Conservation (phyloP, 2,888 invertebrate species). For the Philereme vetulata region DNA sequence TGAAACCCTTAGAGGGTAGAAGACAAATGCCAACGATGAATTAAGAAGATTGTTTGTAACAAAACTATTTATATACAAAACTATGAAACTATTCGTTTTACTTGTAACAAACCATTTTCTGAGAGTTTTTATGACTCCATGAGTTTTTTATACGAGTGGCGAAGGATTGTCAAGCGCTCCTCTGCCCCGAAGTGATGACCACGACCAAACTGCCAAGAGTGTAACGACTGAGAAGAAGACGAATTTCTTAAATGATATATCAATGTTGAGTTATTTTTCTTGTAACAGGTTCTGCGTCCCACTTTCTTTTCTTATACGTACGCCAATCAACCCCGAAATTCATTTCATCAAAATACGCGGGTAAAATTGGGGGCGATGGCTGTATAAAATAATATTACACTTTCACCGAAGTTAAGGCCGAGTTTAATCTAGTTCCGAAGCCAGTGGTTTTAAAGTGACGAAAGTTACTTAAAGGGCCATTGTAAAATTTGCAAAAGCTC, state of each 20-base stretch:
- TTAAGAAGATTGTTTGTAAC: constrained; percentile 35
- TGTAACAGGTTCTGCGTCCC: no score
- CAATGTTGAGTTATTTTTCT: no score
- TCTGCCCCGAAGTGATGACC: no score
- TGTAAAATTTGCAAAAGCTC: constrained; percentile 24
- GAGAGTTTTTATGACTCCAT: not conserved
- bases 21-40: constrained; percentile 33
- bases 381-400: constrained; percentile 29
- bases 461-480: constrained; percentile 24
- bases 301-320: no score
- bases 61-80: constrained; percentile 31
- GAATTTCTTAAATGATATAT: no score
- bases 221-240: no score
- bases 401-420: constrained; percentile 26
- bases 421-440: constrained; percentile 30
- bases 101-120: constrained; percentile 13
- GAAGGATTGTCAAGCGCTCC: no score
- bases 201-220: no score
- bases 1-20: constrained; percentile 24
- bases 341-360: no score
- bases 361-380: no score
- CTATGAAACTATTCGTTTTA: constrained; percentile 14
- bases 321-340: no score
- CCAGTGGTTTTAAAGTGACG: constrained; percentile 19
- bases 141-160: no score